Base-by-base conservation (phyloP, 2,888 invertebrate genomes). In the Thymelicus lineola region DNA sequence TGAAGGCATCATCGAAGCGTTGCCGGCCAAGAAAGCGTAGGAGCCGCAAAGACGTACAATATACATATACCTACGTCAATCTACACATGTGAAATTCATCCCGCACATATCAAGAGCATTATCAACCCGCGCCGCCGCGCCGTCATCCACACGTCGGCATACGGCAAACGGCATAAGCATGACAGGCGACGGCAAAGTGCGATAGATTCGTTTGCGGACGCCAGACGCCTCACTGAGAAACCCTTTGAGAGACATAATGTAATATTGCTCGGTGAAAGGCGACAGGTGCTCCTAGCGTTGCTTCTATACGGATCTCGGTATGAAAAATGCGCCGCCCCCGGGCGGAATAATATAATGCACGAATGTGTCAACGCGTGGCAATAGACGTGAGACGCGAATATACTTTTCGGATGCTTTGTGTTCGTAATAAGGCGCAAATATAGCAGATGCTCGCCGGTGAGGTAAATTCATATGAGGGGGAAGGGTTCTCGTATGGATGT, bases 251-350 rank as follows among this genome's bases (percentile, higher is more conserved):
- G 82, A 83, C 85, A 84, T 89, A 90, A 91, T 86, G 88, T 88
- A 90, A 91, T 91, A 90, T 91, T 86, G 84, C 82, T 57, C 68
- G 76, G 75, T 84, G 85, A 86, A 86, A 86, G 82, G 85, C 79
- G 91, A 88, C 91, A 90, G 91, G 90, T 91, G 90, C 80, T 82
- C 68, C 68, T 46, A 38, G 46, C 68, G 68, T 50, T 80, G 79
- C 76, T 50, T 80, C 82, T 83, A 84, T 85, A 85, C 84, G 84
- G 87, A 88, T 88, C 84, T 84, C 82, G 83, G 85, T 85, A 86
- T 89, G 91, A 90, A 90, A 91, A 91, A 90, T 91, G 87, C 86
- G 87, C 84, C 81, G 78, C 78, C 78, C 80, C 76, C 84, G 74
- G 74, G 75, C 78, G 79, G 87, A 84, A 86, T 88, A 87, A 89